Conservation (phyloP, 1,140 invertebrate species). For the Psix sp. region DNA sequence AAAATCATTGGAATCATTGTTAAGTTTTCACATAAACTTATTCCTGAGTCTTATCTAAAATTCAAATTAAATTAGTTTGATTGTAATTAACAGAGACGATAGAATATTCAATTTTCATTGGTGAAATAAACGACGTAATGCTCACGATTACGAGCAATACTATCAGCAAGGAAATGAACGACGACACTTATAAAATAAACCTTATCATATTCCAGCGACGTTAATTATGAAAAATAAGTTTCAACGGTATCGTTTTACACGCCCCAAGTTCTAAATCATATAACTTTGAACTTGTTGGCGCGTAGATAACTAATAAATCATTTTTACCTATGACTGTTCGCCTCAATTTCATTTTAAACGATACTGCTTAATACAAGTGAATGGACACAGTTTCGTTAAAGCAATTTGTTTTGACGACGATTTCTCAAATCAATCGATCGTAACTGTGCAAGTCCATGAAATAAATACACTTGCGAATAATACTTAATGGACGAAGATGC, state of each 20-base stretch:
- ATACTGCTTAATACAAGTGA: not conserved
- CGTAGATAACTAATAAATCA: not conserved
- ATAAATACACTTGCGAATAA: conserved; percentile 21
- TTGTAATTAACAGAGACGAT: conserved; percentile 22
- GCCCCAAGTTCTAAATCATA: conserved; percentile 1
- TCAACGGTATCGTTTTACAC: not conserved
- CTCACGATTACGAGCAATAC: conserved; percentile 18
- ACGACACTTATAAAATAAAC: conserved; percentile 18
- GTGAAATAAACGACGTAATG: not conserved
- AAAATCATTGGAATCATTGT: too few species aligned
- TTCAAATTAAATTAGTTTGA: conserved; percentile 46
- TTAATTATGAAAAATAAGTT: conserved; percentile 40
- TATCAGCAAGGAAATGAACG: conserved; percentile 30
- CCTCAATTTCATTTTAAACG: not conserved
- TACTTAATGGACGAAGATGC: conserved; percentile 32
- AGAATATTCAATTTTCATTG: conserved; percentile 23
- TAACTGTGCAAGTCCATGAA: conserved; percentile 20
- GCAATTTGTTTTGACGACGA: conserved; percentile 17
- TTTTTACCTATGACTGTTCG: not conserved
- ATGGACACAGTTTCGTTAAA: conserved; percentile 7
- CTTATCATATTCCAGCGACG: conserved; percentile 18
- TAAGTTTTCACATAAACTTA: too few species aligned
- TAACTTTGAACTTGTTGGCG: not conserved
- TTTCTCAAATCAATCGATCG: conserved; percentile 29
- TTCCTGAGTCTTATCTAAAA: too few species aligned